Evolutionary conservation across 2,797 vertebrate species (phyloP), one percentile per base, ranked within the genome.

Genomic region (Malurus leucopterus): DNA sequence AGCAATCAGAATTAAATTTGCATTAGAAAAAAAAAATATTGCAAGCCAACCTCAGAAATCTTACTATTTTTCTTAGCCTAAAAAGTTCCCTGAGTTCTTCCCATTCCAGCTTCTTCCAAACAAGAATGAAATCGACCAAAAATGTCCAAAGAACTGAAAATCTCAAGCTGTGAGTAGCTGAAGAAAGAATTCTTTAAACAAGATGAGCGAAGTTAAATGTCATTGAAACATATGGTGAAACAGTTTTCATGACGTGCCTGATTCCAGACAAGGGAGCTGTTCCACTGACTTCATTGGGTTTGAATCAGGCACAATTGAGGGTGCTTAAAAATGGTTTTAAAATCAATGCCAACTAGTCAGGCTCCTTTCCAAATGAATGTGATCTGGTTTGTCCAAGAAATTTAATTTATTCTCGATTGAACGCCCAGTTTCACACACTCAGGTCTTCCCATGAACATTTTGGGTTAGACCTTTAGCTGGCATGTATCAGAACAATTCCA

Each of bases 241-340:
- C 15, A 46, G 67, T 91, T 91, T 89, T 72, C 81, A 40, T 69
- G 19, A 77, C 29, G 41, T 0, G n/a, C 17, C 69, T 77, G 36
- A 80, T 90, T 86, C 91, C 78, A 95, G 84, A 68, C 4, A 82
- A 44, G n/a, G 26, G 32, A 82, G 8, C 49, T 64, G 51, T 90
- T 95, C 90, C 78, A 80, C 75, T 93, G 86, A 83, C 90, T 90
- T 93, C 81, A 90, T 9, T 91, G 62, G n/a, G 17, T 78, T 90
- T 89, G 59, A 75, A 89, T 85, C 55, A 85, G 51, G 19, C 8
- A 13, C 19, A 68, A 58, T 74, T 86, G 74, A 88, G 92, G 90
- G 68, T 90, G 30, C n/a, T 88, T 82, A 3, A 90, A 91, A 92
- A 73, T 30, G 26, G 17, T 71, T 82, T 86, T 71, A 51, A 90